Percentiles rank a stretch among this genome's conserved stretches.
These are phyloP conservation scores for Monopis laevigella DNA, from an alignment of 2,888 invertebrate genomes.

Conservation along the genomic window DNA sequence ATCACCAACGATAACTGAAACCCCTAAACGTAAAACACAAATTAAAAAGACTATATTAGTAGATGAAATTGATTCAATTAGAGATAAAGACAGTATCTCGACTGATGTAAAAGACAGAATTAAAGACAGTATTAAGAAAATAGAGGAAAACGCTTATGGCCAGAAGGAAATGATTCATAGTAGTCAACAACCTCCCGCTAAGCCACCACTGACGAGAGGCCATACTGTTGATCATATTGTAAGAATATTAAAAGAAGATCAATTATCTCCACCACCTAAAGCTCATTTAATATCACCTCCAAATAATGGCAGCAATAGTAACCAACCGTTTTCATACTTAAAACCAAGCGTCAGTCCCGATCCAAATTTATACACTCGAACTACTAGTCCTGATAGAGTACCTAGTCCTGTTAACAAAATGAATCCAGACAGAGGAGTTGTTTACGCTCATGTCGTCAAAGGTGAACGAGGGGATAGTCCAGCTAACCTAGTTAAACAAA, in stretches of 20 bases:
- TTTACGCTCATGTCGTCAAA: slow-evolving; percentile 80
- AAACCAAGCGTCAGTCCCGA: slow-evolving; percentile 66
- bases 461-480: slow-evolving; percentile 38
- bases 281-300: slow-evolving; percentile 70
- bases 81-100: slow-evolving; percentile 33
- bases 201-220: slow-evolving; percentile 74
- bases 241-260: slow-evolving; percentile 77
- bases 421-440: slow-evolving; percentile 68
- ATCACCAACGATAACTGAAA: slow-evolving; percentile 33
- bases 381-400: slow-evolving; percentile 54
- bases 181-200: slow-evolving; percentile 75
- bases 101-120: slow-evolving; percentile 54
- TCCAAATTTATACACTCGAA: slow-evolving; percentile 48
- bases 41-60: slow-evolving; percentile 42
- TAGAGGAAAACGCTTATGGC: slow-evolving; percentile 59
- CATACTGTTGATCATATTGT: slow-evolving; percentile 82
- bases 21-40: slow-evolving; percentile 51
- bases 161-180: slow-evolving; percentile 75
- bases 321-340: slow-evolving; percentile 85
- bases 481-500: slow-evolving; percentile 42
- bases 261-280: slow-evolving; percentile 72
- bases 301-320: slow-evolving; percentile 72
- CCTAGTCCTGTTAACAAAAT: slow-evolving; percentile 55
- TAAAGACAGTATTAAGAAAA: slow-evolving; percentile 58
- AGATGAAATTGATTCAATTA: slow-evolving; percentile 46